Evolutionary conservation across 2,797 vertebrate genomes (phyloP).

Genomic region (Danio jaintianensis): DNA sequence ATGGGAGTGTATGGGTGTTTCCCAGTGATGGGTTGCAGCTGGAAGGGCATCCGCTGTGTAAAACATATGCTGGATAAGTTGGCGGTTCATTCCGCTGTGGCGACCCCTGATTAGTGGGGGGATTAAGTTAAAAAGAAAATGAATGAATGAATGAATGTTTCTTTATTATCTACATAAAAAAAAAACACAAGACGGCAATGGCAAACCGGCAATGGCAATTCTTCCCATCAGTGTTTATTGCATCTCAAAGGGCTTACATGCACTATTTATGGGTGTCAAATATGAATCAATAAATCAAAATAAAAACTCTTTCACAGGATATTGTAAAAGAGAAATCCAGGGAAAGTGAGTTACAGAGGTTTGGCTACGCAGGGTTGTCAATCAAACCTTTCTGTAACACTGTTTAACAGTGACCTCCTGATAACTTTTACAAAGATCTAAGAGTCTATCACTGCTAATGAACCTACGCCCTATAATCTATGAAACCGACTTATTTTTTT

Average conservation of each 20-base stretch:
- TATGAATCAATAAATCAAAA: constrained; percentile 89
- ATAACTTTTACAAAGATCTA: constrained; percentile 68
- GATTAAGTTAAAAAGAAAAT: too few species aligned
- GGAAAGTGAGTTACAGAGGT: constrained; percentile 66
- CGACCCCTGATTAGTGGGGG: too few species aligned
- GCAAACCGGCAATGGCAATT: constrained; percentile 63
- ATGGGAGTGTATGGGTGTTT: too few species aligned
- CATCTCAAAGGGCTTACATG: constrained; percentile 98
- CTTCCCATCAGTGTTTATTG: constrained; percentile 97
- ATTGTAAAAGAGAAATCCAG: constrained; percentile 88
- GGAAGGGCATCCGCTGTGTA: too few species aligned
- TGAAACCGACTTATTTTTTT: neutral
- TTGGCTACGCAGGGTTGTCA: constrained; percentile 81
- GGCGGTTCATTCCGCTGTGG: too few species aligned
- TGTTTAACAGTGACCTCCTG: constrained; percentile 85
- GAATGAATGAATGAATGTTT: too few species aligned
- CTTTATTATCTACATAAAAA: constrained; percentile 4
- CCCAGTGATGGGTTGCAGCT: too few species aligned
- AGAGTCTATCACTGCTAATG: constrained; percentile 61
- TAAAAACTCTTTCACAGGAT: constrained; percentile 62
- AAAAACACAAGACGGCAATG: neutral
- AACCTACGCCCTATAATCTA: constrained; percentile 7
- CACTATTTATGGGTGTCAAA: constrained; percentile 83
- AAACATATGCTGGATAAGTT: too few species aligned
- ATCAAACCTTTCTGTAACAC: constrained; percentile 78